These are phyloP conservation scores for Geopemphigus sp. DNA, from an alignment of 1,140 invertebrate species.

Conservation along the genomic window DNA sequence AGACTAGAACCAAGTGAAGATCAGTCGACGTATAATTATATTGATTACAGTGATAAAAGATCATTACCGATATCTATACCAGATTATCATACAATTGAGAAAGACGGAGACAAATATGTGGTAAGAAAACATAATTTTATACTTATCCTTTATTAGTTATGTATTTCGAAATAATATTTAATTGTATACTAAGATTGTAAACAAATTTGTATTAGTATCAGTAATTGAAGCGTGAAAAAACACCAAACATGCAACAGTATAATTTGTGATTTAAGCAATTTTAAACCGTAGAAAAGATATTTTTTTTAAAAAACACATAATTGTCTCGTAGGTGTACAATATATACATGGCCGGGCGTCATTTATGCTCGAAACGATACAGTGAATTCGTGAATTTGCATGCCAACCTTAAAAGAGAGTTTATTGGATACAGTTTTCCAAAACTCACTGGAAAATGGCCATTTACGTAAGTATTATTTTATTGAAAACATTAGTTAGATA, in stretches of 20 bases:
- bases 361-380: conserved; percentile 91
- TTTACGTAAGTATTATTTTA: conserved; percentile 70
- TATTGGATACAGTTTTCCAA: conserved; percentile 95
- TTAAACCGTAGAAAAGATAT: neutral
- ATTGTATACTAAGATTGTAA: too few relatives aligned
- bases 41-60: conserved; percentile 97
- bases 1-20: conserved; percentile 85
- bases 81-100: conserved; percentile 81
- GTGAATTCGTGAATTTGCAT: conserved; percentile 91
- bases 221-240: too few relatives aligned
- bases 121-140: conserved; percentile 57
- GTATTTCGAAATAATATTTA: too few relatives aligned
- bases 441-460: conserved; percentile 97
- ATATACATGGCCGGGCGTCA: conserved; percentile 99
- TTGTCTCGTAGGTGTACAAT: conserved; percentile 74
- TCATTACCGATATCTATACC: conserved; percentile 97
- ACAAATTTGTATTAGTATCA: too few relatives aligned
- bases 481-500: neutral
- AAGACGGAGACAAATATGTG: conserved; percentile 85
- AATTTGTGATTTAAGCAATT: too few relatives aligned
- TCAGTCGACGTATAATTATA: conserved; percentile 80
- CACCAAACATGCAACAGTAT: too few relatives aligned
- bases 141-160: too few relatives aligned
- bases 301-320: neutral
- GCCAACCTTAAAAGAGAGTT: conserved; percentile 93